phyloP scores from a whole-genome alignment of 1,140 invertebrate species.

The Pogonus chalceus region DNA sequence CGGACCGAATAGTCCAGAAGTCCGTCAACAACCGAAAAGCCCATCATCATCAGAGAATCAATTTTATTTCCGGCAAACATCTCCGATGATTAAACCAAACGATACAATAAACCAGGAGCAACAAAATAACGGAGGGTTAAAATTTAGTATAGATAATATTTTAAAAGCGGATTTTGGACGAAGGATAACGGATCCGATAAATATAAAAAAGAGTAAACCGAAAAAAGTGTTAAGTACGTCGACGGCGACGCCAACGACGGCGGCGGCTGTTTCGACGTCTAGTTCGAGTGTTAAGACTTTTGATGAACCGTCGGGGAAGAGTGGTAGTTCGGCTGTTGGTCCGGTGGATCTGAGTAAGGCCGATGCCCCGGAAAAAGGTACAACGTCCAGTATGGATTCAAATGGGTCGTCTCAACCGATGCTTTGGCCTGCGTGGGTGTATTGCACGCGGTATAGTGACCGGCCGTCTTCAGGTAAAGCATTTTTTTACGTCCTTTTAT shows the following conservation, averaged over 20 bases:
- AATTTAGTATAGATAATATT: constrained; percentile 90
- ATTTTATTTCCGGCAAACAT: constrained; percentile 22
- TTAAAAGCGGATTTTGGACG: constrained; percentile 81
- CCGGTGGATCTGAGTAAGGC: constrained; percentile 31
- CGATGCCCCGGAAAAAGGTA: constrained; percentile 18
- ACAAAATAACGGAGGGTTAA: constrained; percentile 56
- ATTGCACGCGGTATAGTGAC: constrained; percentile 94
- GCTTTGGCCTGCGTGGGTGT: constrained; percentile 81
- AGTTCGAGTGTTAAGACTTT: constrained; percentile 18
- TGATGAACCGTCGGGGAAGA: constrained; percentile 12
- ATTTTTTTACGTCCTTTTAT: too few relatives aligned
- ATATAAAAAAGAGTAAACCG: constrained; percentile 44
- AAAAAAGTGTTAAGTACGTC: constrained; percentile 32
- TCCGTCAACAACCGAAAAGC: constrained; percentile 5
- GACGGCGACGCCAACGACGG: constrained; percentile 27
- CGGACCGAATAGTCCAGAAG: constrained; percentile 20
- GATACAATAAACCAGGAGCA: constrained; percentile 39
- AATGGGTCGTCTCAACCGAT: constrained; percentile 33
- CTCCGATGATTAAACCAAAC: constrained; percentile 12
- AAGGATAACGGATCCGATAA: constrained; percentile 56
- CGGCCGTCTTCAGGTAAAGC: constrained; percentile 91
- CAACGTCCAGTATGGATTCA: constrained; percentile 15
- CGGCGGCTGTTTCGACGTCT: constrained; percentile 21
- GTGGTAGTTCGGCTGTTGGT: constrained; percentile 17
- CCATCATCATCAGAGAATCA: constrained; percentile 19